Base-by-base conservation (phyloP, 2,797 vertebrate species). In the Myotis findleyi region DNA sequence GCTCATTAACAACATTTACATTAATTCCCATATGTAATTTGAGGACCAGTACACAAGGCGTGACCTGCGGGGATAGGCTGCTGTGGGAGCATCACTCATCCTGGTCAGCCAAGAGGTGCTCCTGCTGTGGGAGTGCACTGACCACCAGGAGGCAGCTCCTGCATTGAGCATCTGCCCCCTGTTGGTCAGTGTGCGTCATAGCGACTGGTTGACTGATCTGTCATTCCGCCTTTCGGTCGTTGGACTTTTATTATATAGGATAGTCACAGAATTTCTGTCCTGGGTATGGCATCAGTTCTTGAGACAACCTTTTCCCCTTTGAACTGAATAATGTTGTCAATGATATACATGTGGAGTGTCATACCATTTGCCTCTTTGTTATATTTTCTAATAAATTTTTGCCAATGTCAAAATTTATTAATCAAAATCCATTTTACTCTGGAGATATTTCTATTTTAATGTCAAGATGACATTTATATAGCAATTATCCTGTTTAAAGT, bases 361-460 rank as follows among this genome's bases (percentile, higher is more conserved):
- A 3, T 21, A 14, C 5, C 23, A 11, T 5, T 9, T 11, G 55
- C 6, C 47, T 86, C 36, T 87, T 20, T 6, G 59, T 96, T 69
- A 92, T 30, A 88, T 88, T 90, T 94, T 33, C 73, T 92, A 82
- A 75, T 77, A 85, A 69, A 18, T 62, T 66, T 81, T 93, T 71
- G 3, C 30, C 88, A 89, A 55, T 49, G 91, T 93, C 88, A 95
- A 94, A 64, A 86, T 66, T 51, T 90, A 79, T 95, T 92, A 73
- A 93, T 88, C 92, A 93, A 88, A 90, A 76, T 87, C 36, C 81
- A 68, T 86, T 93, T 95, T 88, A 33, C 57, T 88, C 85, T 44
- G 21, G 68, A 51, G 88, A 72, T 93, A 16, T 71, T 85, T 87
- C 62, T 57, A 77, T 73, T 94, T 79, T 93, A 92, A 88, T 95